phyloP scores from a whole-genome alignment of 2,113 vertebrate species.

The Neogobius melanostomus region DNA sequence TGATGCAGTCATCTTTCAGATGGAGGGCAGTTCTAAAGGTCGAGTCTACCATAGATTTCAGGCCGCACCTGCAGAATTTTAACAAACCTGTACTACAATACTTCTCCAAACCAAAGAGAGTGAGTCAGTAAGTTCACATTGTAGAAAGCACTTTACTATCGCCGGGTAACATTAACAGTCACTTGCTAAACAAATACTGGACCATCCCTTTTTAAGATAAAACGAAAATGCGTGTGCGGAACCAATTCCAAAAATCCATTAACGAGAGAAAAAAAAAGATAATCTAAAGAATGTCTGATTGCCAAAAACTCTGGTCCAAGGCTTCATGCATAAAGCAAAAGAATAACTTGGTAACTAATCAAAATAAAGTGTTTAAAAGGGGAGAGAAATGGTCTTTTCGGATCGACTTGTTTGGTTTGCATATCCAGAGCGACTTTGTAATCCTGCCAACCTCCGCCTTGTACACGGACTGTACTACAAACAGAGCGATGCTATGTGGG shows the following conservation, averaged over 20 bases:
- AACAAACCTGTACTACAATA: too few relatives aligned
- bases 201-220: not conserved
- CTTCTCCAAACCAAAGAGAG: not conserved
- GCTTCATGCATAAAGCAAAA: not conserved
- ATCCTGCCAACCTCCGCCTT: not conserved
- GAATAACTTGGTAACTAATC: not conserved
- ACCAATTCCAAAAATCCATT: not conserved
- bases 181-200: not conserved
- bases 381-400: constrained; percentile 7
- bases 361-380: not conserved
- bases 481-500: not conserved
- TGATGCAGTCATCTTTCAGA: too few relatives aligned
- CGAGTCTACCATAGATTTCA: not conserved
- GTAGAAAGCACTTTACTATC: not conserved
- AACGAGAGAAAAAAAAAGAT: not conserved
- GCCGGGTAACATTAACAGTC: not conserved
- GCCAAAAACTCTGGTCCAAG: not conserved
- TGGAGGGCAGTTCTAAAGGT: too few relatives aligned
- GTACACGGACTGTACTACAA: constrained; percentile 13
- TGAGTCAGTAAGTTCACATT: not conserved
- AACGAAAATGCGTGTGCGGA: not conserved
- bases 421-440: constrained; percentile 5
- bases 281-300: not conserved
- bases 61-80: too few relatives aligned
- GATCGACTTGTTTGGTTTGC: constrained; percentile 18